Conservation (phyloP, 2,888 invertebrate genomes). For the Amphipyra tragopoginis region DNA sequence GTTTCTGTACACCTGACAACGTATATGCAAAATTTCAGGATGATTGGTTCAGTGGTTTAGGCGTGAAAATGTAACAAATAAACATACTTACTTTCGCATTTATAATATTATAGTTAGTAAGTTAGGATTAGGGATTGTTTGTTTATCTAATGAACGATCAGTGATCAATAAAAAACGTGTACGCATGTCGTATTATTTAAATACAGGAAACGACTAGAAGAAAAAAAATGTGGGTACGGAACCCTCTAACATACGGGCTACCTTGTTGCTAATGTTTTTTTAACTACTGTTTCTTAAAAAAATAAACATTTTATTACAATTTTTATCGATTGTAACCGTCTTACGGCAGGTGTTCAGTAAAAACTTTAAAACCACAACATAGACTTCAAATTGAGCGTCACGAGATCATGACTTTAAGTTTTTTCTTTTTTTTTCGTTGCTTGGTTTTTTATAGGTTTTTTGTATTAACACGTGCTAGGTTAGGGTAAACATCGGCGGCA, state of each 20-base stretch:
- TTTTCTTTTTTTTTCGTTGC: constrained; percentile 64
- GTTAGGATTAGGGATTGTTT: too few relatives aligned
- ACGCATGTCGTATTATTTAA: constrained; percentile 22
- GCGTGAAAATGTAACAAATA: too few relatives aligned
- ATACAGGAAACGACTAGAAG: constrained; percentile 44
- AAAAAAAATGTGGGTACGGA: constrained; percentile 34
- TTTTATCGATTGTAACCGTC: constrained; percentile 42
- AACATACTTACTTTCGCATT: too few relatives aligned
- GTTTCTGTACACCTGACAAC: too few relatives aligned
- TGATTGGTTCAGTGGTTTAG: too few relatives aligned
- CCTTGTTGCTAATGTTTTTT: constrained; percentile 39
- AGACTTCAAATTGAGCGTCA: constrained; percentile 51
- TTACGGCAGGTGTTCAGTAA: constrained; percentile 50
- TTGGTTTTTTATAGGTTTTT: constrained; percentile 64
- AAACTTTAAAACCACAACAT: constrained; percentile 42
- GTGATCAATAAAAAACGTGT: constrained; percentile 28
- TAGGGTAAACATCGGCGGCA: constrained; percentile 58
- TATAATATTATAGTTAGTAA: too few relatives aligned
- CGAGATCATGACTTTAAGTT: constrained; percentile 70
- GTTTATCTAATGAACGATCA: too few relatives aligned
- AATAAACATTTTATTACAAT: constrained; percentile 40
- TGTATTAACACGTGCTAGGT: constrained; percentile 80
- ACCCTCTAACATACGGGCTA: constrained; percentile 33
- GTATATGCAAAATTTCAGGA: too few relatives aligned
- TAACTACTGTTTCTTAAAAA: constrained; percentile 35